These are phyloP conservation scores for Pectinophora gossypiella DNA, from an alignment of 1,140 invertebrate genomes.

Conservation along the genomic window DNA sequence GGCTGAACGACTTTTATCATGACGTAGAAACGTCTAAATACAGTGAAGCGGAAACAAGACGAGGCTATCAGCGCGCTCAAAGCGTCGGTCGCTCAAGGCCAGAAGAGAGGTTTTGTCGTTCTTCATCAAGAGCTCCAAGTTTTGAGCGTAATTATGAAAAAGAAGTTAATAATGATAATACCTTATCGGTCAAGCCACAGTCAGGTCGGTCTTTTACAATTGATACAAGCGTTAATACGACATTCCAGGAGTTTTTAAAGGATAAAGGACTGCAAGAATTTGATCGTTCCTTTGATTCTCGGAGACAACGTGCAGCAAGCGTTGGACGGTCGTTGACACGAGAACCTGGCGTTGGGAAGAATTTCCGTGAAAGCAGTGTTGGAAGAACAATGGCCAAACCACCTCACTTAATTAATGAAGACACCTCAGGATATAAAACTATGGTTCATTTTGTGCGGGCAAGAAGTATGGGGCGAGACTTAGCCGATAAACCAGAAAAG, in stretches of 20 bases:
- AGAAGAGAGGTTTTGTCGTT: conserved; percentile 9
- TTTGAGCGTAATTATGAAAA: conserved; percentile 10
- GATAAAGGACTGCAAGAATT: conserved; percentile 12
- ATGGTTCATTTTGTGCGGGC: conserved; percentile 39
- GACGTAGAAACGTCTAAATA: conserved; percentile 20
- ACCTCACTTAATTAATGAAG: conserved; percentile 1
- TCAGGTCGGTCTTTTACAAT: conserved; percentile 44
- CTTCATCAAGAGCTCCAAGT: conserved; percentile 12
- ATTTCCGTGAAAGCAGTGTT: conserved; percentile 9
- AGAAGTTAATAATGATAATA: conserved; percentile 23
- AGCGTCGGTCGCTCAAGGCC: conserved; percentile 17
- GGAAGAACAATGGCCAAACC: conserved; percentile 7
- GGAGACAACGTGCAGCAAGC: conserved; percentile 50
- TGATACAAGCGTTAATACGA: conserved; percentile 48
- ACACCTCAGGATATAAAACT: conserved; percentile 4
- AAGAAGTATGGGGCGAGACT: conserved; percentile 52
- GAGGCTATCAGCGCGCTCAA: conserved; percentile 24
- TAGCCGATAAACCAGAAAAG: conserved; percentile 17
- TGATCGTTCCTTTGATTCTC: conserved; percentile 30
- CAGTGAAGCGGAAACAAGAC: conserved; percentile 17
- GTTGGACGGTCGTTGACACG: conserved; percentile 38
- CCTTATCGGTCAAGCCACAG: conserved; percentile 31
- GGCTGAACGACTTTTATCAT: conserved; percentile 16
- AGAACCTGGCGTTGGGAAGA: conserved; percentile 20
- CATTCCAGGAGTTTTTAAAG: conserved; percentile 38